Percentiles rank a stretch among this genome's conserved stretches.
phyloP scores from a whole-genome alignment of 2,888 invertebrate genomes.

The Dromius quadrimaculatus region DNA sequence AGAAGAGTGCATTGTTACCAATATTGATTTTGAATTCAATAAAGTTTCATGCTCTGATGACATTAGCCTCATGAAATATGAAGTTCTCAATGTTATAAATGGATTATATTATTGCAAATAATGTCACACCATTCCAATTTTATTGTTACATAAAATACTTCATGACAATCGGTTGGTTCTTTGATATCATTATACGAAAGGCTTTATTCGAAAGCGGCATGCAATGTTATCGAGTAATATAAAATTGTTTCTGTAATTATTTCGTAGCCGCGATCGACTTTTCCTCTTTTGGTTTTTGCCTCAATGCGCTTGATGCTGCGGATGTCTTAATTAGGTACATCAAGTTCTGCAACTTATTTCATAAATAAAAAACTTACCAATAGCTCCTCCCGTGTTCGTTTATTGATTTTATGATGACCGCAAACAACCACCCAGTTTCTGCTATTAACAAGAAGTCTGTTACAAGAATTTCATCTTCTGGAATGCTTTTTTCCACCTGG shows the following conservation, averaged over 20 bases:
- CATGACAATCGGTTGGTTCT: too few species aligned
- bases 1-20: too few species aligned
- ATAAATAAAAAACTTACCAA: conserved; percentile 9
- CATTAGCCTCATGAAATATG: too few species aligned
- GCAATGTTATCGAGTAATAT: too few species aligned
- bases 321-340: conserved; percentile 26
- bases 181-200: too few species aligned
- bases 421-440: not conserved
- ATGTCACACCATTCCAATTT: not conserved
- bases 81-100: too few species aligned
- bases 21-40: too few species aligned
- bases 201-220: too few species aligned
- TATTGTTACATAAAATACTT: conserved; percentile 11
- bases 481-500: conserved; percentile 5
- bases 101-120: too few species aligned
- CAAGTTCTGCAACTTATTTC: conserved; percentile 12
- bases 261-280: too few species aligned
- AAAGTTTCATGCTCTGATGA: too few species aligned
- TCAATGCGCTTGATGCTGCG: not conserved
- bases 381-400: not conserved
- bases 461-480: conserved; percentile 7
- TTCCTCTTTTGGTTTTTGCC: conserved; percentile 6
- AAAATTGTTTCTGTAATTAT: too few species aligned
- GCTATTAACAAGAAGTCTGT: conserved; percentile 18
- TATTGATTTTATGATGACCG: conserved; percentile 26